Base-by-base conservation (phyloP, 2,888 invertebrate genomes). In the Pandemis heparana region DNA sequence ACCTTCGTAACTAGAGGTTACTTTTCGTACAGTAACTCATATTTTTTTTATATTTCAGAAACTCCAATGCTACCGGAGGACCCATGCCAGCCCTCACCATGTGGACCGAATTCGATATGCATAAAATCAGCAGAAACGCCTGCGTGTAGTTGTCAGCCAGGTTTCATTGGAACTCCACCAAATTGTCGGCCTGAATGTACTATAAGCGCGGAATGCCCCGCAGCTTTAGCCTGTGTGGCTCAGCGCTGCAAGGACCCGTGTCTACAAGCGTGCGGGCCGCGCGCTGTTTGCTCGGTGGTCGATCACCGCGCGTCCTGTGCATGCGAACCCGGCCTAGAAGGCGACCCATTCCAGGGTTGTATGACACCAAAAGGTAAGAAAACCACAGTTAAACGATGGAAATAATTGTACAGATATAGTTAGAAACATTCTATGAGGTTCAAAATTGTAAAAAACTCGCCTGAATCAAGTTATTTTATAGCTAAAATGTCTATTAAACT, bases 121-220 rank as follows among this genome's bases (percentile, higher is more conserved):
- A 85, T 95, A n/a, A 92, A 94, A 77, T 92, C 95, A n/a, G 95
- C 94, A 79, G 95, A 95, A 60, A 96, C 95, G 74, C 95, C 96
- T 23, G 95, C 96, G 14, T 96, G 96, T 81, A 95, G 95, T 71
- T 96, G 96, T 83, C 90, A 96, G 79, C 91, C 95, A 65, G 94
- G 94, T 69, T 96, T 95, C 84, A 93, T 95, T 70, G 97, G 96
- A 64, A 94, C 94, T 70, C 96, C 96, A 51, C 96, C 96, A 0
- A 96, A 96, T 76, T 97, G 97, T 81, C 94, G 96, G 32, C 96
- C 96, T 0, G 96, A 96, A 83, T 96, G 96, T 83, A 95, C 95
- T 1, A 95, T 96, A 64, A 96, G 96, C 83, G 94, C 96, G 0
- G 97, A 97, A 80, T 97, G 97, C 82, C 90, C 96, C 8, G 95